Evolutionary conservation across 2,113 vertebrate species (phyloP).

Genomic region (Leptocoma aspasia): DNA sequence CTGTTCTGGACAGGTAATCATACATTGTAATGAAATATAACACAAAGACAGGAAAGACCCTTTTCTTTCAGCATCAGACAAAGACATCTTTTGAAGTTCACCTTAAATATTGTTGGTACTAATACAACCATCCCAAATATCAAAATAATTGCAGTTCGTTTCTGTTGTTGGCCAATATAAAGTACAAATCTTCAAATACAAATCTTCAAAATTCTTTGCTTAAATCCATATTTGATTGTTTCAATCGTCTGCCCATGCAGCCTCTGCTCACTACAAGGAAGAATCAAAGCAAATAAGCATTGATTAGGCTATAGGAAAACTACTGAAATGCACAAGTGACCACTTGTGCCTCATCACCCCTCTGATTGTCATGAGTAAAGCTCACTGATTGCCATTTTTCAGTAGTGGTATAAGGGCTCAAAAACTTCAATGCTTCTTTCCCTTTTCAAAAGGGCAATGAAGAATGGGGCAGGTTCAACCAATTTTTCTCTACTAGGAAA

Average conservation of each 20-base stretch:
- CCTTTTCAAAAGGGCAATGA: not conserved
- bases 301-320: not conserved
- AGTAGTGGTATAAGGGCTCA: not conserved
- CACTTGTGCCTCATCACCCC: not conserved
- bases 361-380: not conserved
- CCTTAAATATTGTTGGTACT: not conserved
- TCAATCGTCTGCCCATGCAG: not conserved
- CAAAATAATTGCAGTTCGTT: not conserved
- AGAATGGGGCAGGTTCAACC: not conserved
- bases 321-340: not conserved
- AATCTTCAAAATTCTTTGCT: not conserved
- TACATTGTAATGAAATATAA: conserved; percentile 36
- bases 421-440: not conserved
- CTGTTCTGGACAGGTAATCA: not conserved
- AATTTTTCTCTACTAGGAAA: not conserved
- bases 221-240: not conserved
- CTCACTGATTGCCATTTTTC: not conserved
- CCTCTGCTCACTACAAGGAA: not conserved
- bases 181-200: not conserved
- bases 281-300: not conserved
- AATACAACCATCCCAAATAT: not conserved
- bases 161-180: not conserved
- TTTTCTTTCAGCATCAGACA: conserved; percentile 11
- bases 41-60: not conserved
- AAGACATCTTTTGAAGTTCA: conserved; percentile 4